A percentile compares a stretch with the other conserved stretches of the same genome.
Conservation (phyloP, 2,888 invertebrate species). For the Ernsta delagoae region DNA sequence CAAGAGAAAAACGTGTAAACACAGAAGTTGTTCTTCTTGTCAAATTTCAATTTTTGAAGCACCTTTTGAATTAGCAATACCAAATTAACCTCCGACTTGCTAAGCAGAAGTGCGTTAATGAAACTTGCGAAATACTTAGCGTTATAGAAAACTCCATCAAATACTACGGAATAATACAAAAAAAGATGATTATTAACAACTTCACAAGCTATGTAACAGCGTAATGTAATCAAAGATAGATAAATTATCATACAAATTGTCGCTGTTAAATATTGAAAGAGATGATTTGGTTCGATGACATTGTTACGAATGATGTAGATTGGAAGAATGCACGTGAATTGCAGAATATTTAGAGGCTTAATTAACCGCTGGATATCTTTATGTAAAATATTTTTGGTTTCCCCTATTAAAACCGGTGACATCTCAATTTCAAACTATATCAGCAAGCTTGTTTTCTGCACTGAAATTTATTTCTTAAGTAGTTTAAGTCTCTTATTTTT, state of each 20-base stretch:
- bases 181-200: neutral
- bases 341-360: neutral
- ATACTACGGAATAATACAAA: neutral
- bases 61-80: slow-evolving; percentile 16
- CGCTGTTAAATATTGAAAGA: neutral
- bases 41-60: slow-evolving; percentile 5
- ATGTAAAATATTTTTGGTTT: neutral
- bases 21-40: neutral
- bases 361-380: neutral
- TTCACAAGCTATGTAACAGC: neutral
- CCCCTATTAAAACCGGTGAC: neutral
- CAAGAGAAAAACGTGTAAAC: neutral
- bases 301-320: slow-evolving; percentile 1
- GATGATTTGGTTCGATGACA: neutral
- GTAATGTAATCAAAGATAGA: neutral
- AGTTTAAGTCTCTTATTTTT: too few species aligned
- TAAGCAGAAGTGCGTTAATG: neutral
- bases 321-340: neutral
- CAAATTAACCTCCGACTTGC: neutral
- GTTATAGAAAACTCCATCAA: slow-evolving; percentile 11
- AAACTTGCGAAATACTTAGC: neutral
- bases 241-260: neutral
- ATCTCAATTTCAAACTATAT: neutral
- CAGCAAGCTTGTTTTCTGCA: too few species aligned
- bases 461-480: too few species aligned